Conservation (phyloP, 2,888 invertebrate species). For the Escarpia spicata region DNA sequence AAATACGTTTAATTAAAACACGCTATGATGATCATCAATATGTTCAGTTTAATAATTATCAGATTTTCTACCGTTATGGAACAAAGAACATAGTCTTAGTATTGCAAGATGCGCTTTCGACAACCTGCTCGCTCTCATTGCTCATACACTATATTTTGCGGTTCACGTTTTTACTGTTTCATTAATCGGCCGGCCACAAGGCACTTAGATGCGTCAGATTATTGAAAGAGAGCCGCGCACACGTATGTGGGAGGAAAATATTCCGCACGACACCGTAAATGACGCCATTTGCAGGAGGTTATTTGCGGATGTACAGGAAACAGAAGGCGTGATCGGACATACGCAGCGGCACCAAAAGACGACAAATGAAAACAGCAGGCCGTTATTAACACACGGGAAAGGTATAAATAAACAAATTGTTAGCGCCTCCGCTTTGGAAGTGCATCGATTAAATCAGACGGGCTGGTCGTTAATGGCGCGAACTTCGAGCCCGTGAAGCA, state of each 20-base stretch:
- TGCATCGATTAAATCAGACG: not conserved
- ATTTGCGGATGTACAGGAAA: not conserved
- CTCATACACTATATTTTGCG: not conserved
- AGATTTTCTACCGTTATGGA: too few species aligned
- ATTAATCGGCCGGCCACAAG: not conserved
- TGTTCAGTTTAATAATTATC: too few species aligned
- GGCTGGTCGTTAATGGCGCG: not conserved
- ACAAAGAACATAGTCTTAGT: not conserved
- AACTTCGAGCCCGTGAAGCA: not conserved
- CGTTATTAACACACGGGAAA: not conserved
- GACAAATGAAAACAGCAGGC: constrained; percentile 4
- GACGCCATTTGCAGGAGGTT: constrained; percentile 5
- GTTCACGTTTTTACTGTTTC: not conserved
- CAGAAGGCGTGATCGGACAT: not conserved
- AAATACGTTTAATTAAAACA: too few species aligned
- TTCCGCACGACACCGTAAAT: not conserved
- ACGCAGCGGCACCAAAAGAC: not conserved
- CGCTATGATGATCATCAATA: too few species aligned
- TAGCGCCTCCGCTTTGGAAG: not conserved
- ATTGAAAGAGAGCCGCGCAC: not conserved
- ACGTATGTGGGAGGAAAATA: not conserved
- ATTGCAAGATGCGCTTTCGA: constrained; percentile 13
- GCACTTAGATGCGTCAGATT: not conserved
- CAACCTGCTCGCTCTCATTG: not conserved
- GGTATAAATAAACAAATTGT: not conserved